Evolutionary conservation across 2,888 invertebrate genomes (phyloP), one percentile per base, ranked within the genome.

Genomic region (Oxystoma pomonae): DNA sequence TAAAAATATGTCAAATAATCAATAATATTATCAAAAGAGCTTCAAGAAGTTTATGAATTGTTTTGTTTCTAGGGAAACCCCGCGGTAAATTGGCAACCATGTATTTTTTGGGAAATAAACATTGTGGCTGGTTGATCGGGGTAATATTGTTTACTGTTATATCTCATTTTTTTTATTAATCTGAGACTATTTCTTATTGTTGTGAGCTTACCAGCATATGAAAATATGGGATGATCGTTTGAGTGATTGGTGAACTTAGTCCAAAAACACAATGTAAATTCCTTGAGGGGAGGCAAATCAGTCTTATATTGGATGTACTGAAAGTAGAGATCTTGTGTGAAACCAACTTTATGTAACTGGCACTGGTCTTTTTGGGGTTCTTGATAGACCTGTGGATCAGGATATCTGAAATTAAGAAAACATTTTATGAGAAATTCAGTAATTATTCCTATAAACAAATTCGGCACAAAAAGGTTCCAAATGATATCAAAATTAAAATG

Each of bases 231-330:
- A 81, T 93, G 93, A 75, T 93, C 92, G 64, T 88, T 89, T 20
- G 87, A 87, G 75, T 93, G 92, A 74, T 92, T 93, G 71, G 87
- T 86, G 75, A 91, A 92, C 73, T 92, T 90, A 71, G 85, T 87
- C 93, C 93, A 93, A 80, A 87, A 86, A 76, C 93, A 93, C 9
- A 93, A 82, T 0, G 92, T 92, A 76, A 92, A 92, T 77, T 93
- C 92, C 71, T 91, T 90, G 70, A 93, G 75, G 74, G 91, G 88
- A 0, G 91, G 91, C 49, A 93, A 73, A 21, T 85, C 81, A 50
- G 85, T 85, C 65, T 90, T 88, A 77, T 91, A 93, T 71, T 90
- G 87, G 62, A 92, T 83, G 72, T 90, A 90, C 81, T 90, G 89
- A 69, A 85, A 87, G 75, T 73, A 88, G 9, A 84, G 75, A 67